phyloP scores from a whole-genome alignment of 2,888 invertebrate species.

The Artemia sinica region DNA sequence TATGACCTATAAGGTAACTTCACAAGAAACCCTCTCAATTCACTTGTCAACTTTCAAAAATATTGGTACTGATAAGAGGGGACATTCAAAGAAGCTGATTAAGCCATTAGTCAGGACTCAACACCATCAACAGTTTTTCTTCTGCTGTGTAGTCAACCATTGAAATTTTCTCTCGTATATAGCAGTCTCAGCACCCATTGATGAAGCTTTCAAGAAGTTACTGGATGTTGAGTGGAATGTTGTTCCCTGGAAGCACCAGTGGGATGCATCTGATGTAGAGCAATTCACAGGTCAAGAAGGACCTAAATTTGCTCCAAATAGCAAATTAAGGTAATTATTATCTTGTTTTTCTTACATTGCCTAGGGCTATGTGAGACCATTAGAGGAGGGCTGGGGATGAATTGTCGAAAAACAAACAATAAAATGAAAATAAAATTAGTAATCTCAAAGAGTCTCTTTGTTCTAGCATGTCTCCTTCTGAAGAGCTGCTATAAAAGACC shows the following conservation, averaged over 20 bases:
- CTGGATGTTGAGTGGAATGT: constrained; percentile 1
- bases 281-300: constrained; percentile 6
- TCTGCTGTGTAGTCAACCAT: too few relatives aligned
- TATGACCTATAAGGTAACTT: too few relatives aligned
- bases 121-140: neutral
- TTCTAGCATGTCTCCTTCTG: too few relatives aligned
- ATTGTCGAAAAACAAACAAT: too few relatives aligned
- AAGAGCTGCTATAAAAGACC: too few relatives aligned
- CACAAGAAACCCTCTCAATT: too few relatives aligned
- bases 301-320: neutral
- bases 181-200: constrained; percentile 3
- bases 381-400: too few relatives aligned
- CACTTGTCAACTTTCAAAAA: neutral
- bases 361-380: too few relatives aligned
- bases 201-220: constrained; percentile 5
- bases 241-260: neutral
- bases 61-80: constrained; percentile 6
- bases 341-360: too few relatives aligned
- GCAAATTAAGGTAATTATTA: neutral
- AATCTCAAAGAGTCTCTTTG: too few relatives aligned
- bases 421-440: too few relatives aligned
- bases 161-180: neutral
- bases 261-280: constrained; percentile 3
- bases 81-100: constrained; percentile 3
- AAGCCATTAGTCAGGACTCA: constrained; percentile 10